Conservation (phyloP, 2,797 vertebrate genomes). For the Gallinago nigripennis region DNA sequence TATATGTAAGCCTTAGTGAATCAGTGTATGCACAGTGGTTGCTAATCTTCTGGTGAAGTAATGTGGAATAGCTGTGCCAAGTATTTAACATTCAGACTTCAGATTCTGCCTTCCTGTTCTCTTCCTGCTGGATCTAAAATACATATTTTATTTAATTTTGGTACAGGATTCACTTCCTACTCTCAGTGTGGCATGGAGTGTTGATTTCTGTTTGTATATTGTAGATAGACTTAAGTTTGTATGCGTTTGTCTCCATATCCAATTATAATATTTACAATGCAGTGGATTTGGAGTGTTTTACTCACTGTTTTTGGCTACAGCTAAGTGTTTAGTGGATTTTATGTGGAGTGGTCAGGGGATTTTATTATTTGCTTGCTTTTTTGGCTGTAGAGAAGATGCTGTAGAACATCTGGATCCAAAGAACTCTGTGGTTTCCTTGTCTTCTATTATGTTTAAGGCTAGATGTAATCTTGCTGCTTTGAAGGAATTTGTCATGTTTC, state of each 20-base stretch:
- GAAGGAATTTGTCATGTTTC: neutral
- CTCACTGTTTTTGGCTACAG: neutral
- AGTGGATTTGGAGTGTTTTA: neutral
- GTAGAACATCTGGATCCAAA: neutral
- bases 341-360: neutral
- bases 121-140: neutral
- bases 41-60: neutral
- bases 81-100: neutral
- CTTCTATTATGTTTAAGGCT: neutral
- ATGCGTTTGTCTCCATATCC: neutral
- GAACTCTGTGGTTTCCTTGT: neutral
- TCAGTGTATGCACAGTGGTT: neutral
- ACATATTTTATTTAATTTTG: neutral
- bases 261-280: neutral
- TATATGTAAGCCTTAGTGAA: neutral
- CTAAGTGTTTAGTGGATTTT: neutral
- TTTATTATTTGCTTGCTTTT: neutral
- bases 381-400: neutral
- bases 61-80: neutral
- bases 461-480: neutral
- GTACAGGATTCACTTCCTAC: neutral
- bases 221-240: neutral
- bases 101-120: neutral
- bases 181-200: neutral
- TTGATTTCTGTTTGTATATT: neutral